phyloP scores from a whole-genome alignment of 2,888 invertebrate species.

The Cosmia trapezina region DNA sequence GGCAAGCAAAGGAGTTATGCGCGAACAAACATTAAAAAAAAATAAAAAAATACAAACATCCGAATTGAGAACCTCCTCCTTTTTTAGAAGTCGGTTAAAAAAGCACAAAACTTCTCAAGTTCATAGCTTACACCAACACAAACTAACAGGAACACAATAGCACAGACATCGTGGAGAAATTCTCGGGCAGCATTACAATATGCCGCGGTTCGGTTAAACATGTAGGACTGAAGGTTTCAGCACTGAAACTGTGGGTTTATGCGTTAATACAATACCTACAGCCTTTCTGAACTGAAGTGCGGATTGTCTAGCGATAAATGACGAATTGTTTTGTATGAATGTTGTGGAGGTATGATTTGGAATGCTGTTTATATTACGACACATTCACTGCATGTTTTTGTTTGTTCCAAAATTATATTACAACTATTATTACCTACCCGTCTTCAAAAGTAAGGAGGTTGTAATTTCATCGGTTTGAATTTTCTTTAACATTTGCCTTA shows the following conservation, averaged over 20 bases:
- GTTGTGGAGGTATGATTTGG: not conserved
- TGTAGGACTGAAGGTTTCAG: constrained; percentile 53
- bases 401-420: not conserved
- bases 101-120: constrained; percentile 3
- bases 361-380: not conserved
- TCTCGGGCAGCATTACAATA: constrained; percentile 64
- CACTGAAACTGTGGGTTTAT: constrained; percentile 52
- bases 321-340: constrained; percentile 20
- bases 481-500: not conserved
- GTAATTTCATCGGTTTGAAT: not conserved
- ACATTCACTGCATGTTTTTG: not conserved
- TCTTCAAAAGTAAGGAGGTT: not conserved
- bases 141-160: constrained; percentile 66
- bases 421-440: no score
- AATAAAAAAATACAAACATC: no score
- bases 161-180: constrained; percentile 67
- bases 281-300: constrained; percentile 20
- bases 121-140: constrained; percentile 48
- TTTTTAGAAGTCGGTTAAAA: no score
- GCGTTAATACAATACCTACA: constrained; percentile 24
- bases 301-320: not conserved
- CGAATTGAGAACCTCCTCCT: no score
- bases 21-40: no score
- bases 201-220: constrained; percentile 59
- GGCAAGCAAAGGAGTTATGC: no score